These are phyloP conservation scores for Congeria kusceri DNA, from an alignment of 2,888 invertebrate genomes.

Conservation along the genomic window DNA sequence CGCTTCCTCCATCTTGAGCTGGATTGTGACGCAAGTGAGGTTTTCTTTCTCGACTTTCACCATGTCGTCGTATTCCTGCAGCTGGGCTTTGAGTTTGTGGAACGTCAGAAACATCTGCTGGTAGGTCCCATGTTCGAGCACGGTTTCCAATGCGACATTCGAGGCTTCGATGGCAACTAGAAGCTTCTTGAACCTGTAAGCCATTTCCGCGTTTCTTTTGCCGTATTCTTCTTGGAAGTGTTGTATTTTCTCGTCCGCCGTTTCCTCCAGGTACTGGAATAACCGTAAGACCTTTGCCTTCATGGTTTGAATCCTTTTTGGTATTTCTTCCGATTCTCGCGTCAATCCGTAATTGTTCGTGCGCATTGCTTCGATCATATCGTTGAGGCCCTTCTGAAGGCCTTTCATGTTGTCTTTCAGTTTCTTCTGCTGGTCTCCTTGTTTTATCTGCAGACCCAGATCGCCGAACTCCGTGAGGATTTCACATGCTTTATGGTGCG, in stretches of 20 bases:
- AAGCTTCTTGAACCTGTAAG: constrained; percentile 46
- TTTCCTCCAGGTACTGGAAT: constrained; percentile 53
- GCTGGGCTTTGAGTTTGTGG: constrained; percentile 37
- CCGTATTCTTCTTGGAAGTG: constrained; percentile 39
- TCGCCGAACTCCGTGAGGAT: constrained; percentile 47
- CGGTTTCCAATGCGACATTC: constrained; percentile 34
- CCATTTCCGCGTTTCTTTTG: constrained; percentile 43
- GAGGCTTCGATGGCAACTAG: constrained; percentile 52
- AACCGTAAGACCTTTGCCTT: constrained; percentile 48
- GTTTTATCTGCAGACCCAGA: constrained; percentile 22
- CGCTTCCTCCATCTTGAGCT: constrained; percentile 31
- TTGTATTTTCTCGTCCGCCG: constrained; percentile 24
- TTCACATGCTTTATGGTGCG: constrained; percentile 49
- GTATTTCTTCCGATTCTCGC: constrained; percentile 47
- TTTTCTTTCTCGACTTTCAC: constrained; percentile 42
- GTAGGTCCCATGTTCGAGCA: constrained; percentile 41
- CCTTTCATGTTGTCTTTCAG: constrained; percentile 47
- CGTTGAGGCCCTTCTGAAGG: constrained; percentile 32
- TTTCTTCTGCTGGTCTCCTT: constrained; percentile 28
- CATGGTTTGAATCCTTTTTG: constrained; percentile 43
- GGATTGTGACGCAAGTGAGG: constrained; percentile 27
- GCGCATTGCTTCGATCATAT: constrained; percentile 48
- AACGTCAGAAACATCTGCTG: constrained; percentile 47
- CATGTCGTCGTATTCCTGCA: constrained; percentile 42
- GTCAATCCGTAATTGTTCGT: constrained; percentile 40